Conservation (phyloP, 1,140 invertebrate species). For the Phymorhynchus buccinoides region DNA sequence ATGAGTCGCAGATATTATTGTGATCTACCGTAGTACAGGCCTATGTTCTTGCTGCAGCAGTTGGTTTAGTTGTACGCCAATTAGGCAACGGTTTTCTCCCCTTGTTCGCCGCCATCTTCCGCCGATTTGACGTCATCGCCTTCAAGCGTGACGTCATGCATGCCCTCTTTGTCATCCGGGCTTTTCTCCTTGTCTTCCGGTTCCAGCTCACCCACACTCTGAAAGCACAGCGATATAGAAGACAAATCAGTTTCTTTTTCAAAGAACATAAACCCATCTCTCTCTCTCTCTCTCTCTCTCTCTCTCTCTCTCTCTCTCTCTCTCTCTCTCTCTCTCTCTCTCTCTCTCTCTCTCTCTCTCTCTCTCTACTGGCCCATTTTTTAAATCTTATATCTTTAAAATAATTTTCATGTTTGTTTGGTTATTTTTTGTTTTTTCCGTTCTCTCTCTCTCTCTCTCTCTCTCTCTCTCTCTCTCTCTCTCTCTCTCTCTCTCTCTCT, state of each 20-base stretch:
- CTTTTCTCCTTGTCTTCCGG: background rate
- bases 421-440: too few relatives aligned
- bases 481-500: background rate
- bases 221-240: background rate
- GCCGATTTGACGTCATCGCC: constrained; percentile 15
- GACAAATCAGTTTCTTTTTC: background rate
- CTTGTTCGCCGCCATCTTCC: background rate
- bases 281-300: background rate
- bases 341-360: background rate
- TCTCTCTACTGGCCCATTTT: background rate
- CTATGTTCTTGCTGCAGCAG: background rate
- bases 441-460: too few relatives aligned
- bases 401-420: background rate
- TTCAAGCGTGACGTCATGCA: constrained; percentile 21
- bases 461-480: background rate
- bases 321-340: background rate
- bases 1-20: too few relatives aligned
- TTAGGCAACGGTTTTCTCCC: constrained; percentile 2
- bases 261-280: background rate
- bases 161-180: background rate
- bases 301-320: background rate
- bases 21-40: too few relatives aligned
- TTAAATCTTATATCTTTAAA: background rate
- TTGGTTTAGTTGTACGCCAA: too few relatives aligned
- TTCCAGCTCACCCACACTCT: background rate